Evolutionary conservation across 2,888 invertebrate genomes (phyloP), one percentile per base, ranked within the genome.

Genomic region (Tetranychus piercei): DNA sequence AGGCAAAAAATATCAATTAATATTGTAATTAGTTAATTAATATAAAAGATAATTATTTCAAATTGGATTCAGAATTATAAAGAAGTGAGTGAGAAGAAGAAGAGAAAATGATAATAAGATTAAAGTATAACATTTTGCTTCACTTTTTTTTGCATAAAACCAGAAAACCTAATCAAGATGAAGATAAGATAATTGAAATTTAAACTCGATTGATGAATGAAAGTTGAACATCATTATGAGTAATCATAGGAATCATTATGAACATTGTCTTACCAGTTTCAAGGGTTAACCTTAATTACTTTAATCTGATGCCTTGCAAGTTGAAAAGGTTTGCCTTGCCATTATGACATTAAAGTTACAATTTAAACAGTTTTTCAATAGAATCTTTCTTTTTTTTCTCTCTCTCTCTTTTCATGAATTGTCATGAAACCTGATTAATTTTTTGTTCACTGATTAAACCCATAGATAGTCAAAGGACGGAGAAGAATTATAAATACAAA

Each of bases 31-130:
- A 11, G 20, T 23, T 23, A 69, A 69, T 69, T 20, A 23, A 69
- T 69, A 69, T 69, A n/a, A 67, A 67, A n/a, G 67, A 22, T 20
- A 69, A 69, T 23, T 23, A 20, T 23, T 69, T 69, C 34, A 69
- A 69, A 23, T 69, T 69, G 11, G 20, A 23, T 69, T 23, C 6
- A 9, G 6, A 69, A 20, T 66, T 66, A 66, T 20, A 66, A 66
- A 20, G 66, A 66, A 34, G 34, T 34, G 34, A 34, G 34, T 34
- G 34, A 34, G 34, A 34, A 34, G 23, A 23, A 23, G 34, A 34
- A 34, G 34, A 23, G 34, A 34, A 34, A 5, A 34, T 34, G 34
- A 34, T 34, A 34, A 34, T 34, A 34, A 34, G 34, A 34, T 34
- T 34, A n/a, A n/a, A n/a, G n/a, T n/a, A 34, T 34, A 34, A 34